Evolutionary conservation across 1,140 invertebrate genomes (phyloP).

Genomic region (Geopemphigus sp.): DNA sequence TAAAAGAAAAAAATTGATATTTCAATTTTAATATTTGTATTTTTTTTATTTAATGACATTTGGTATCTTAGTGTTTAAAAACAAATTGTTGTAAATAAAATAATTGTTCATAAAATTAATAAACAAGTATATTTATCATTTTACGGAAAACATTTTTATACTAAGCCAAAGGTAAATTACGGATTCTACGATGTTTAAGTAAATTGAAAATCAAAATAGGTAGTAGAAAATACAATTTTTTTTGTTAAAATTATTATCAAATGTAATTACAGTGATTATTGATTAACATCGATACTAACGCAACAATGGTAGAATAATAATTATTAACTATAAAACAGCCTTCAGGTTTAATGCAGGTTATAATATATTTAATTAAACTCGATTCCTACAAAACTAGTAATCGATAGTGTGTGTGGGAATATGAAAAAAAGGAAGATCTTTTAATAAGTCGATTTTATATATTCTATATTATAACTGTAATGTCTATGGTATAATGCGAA

Average conservation of each 20-base stretch:
- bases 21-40: neutral
- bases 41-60: neutral
- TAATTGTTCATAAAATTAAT: neutral
- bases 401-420: too few species aligned
- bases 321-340: neutral
- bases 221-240: neutral
- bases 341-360: neutral
- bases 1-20: neutral
- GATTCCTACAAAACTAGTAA: neutral
- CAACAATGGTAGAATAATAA: neutral
- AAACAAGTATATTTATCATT: neutral
- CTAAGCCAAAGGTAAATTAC: neutral
- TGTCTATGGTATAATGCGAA: too few species aligned
- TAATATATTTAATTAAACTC: slow-evolving; percentile 1
- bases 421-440: too few species aligned
- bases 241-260: neutral
- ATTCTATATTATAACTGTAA: too few species aligned
- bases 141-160: neutral
- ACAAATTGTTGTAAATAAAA: neutral
- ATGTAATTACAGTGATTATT: neutral
- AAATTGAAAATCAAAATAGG: neutral
- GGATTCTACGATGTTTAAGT: neutral
- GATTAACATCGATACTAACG: neutral
- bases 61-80: neutral
- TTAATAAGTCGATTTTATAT: too few species aligned